Evolutionary conservation across 2,888 invertebrate genomes (phyloP), one percentile per base, ranked within the genome.

Genomic region (Nephrotoma flavescens): DNA sequence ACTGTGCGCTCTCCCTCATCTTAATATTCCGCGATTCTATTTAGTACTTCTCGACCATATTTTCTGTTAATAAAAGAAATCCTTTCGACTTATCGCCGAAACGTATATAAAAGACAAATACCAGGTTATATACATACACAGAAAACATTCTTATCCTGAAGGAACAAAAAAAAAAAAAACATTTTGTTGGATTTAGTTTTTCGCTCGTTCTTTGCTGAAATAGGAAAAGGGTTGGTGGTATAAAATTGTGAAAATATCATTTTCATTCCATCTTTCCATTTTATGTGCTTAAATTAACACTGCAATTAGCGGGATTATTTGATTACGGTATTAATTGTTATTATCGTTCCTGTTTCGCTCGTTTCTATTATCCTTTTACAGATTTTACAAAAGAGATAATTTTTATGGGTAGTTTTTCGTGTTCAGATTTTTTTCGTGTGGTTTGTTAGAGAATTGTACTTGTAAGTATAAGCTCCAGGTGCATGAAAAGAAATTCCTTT

Each of bases 231-330:
- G 31, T 71, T 44, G 31, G 31, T 71, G 6, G 6, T 44, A 11
- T 12, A 31, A 2, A 19, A 71, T n/a, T 31, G 71, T 71, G 71
- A 31, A 71, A 71, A 71, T 11, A 71, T 71, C 71, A 31, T 71
- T 71, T 31, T 12, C 71, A 71, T 71, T 31, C 71, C 71, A 31
- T 71, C 71, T 31, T 71, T 31, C 12, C 52, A 5, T 15, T 15
- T 52, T 15, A 5, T 71, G 31, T 31, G 84, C 42, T 84, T 84
- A 44, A 85, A 88, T 88, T 88, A 88, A 88, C 88, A 88, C 88
- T 88, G 89, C 89, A 89, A 89, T 89, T 89, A 89, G 88, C 87
- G 88, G 89, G 89, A 89, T 89, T 89, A 89, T 89, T 89, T 89
- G 89, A 89, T 89, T 89, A 89, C 88, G 87, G 88, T 88, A 88